Base-by-base conservation (phyloP, 2,888 invertebrate genomes). In the Drosophila anomalata region DNA sequence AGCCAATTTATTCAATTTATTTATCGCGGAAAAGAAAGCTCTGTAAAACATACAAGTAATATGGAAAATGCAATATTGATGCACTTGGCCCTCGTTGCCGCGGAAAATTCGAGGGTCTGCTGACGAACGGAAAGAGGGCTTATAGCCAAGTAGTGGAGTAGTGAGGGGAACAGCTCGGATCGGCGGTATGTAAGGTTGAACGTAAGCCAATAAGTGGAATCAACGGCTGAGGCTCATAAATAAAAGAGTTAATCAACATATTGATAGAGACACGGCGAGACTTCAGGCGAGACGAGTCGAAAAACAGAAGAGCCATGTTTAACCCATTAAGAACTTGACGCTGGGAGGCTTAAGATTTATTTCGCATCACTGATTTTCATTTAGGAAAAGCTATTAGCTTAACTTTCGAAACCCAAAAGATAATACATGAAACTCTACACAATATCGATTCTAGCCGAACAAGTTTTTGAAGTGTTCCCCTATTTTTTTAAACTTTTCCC, bases 1-100 rank as follows among this genome's bases (percentile, higher is more conserved):
- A 75, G 80, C 78, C 81, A 87, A 87, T 90, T 89, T 88, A 89
- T 85, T 78, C 81, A 76, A 78, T 85, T 84, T 82, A 78, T 77
- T 77, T 77, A 78, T 76, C 55, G 68, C 57, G 68, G 60, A 69
- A 52, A 51, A 44, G 55, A 68, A 54, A 65, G 52, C 55, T 29
- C 48, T 17, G 59, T 56, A 48, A 70, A 70, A 29, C 62, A 60
- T 54, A 67, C 74, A 73, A 67, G 56, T 65, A 55, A 65, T 24
- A 65, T 61, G 62, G 57, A 48, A 61, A 75, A 55, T 67, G 66
- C 41, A 58, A 63, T 48, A 54, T 54, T 52, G 47, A 52, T 62
- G 62, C 62, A 53, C 51, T 50, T 56, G 24, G 44, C 54, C 46
- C 54, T 14, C 44, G 26, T 44, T 14, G 22, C 17, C 42, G 44